phyloP scores from a whole-genome alignment of 2,888 invertebrate genomes.

The Copidosoma aretas region DNA sequence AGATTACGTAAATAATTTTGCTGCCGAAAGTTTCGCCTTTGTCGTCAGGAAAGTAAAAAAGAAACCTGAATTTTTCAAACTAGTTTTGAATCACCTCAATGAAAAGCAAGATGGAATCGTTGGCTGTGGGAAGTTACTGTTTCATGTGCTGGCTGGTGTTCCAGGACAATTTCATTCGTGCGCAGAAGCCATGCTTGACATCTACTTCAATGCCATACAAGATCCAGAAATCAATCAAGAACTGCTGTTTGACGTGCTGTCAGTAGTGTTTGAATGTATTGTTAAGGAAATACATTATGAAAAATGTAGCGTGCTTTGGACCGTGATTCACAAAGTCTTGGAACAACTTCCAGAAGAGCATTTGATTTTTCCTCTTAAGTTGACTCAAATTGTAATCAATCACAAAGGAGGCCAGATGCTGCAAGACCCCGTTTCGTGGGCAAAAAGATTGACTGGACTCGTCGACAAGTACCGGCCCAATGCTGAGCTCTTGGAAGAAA shows the following conservation, averaged over 20 bases:
- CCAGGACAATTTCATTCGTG: constrained; percentile 86
- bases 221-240: constrained; percentile 61
- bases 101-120: constrained; percentile 72
- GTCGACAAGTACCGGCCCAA: constrained; percentile 47
- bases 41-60: constrained; percentile 88
- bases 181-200: constrained; percentile 73
- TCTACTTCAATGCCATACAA: constrained; percentile 71
- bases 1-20: constrained; percentile 88
- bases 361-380: constrained; percentile 62
- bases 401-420: constrained; percentile 72
- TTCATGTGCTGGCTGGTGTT: constrained; percentile 86
- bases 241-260: constrained; percentile 71
- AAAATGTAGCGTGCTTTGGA: constrained; percentile 75
- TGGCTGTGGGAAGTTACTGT: constrained; percentile 87
- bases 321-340: constrained; percentile 60
- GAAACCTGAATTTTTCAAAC: constrained; percentile 74
- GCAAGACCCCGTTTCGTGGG: constrained; percentile 67
- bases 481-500: constrained; percentile 43
- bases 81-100: constrained; percentile 73
- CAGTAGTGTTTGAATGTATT: constrained; percentile 71
- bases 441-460: constrained; percentile 63
- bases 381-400: constrained; percentile 67
- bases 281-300: constrained; percentile 69
- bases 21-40: constrained; percentile 95
- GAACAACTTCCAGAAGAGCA: constrained; percentile 56